Evolutionary conservation across 2,888 invertebrate genomes (phyloP).

Genomic region (Catocala fraxini): DNA sequence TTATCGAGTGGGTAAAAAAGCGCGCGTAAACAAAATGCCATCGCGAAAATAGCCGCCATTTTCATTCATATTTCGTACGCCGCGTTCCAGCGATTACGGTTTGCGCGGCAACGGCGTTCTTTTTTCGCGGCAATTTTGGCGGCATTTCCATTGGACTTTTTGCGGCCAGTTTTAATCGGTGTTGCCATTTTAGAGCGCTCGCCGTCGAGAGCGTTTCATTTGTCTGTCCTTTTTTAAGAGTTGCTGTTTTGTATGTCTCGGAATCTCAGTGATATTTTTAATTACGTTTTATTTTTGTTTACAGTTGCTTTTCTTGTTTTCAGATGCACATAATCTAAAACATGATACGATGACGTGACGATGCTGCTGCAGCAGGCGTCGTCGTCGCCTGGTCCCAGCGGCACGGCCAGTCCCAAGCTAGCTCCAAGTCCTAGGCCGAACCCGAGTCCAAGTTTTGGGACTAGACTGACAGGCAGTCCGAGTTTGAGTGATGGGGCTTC

Average conservation of each 20-base stretch:
- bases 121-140: slow-evolving; percentile 78
- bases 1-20: slow-evolving; percentile 54
- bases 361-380: slow-evolving; percentile 86
- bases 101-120: slow-evolving; percentile 67
- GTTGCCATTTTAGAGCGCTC: slow-evolving; percentile 74
- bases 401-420: slow-evolving; percentile 81
- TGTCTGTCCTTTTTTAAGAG: slow-evolving; percentile 58
- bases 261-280: slow-evolving; percentile 29
- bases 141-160: slow-evolving; percentile 74
- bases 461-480: slow-evolving; percentile 68
- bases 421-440: slow-evolving; percentile 72
- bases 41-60: slow-evolving; percentile 69
- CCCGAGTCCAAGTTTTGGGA: slow-evolving; percentile 49
- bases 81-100: slow-evolving; percentile 74
- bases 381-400: slow-evolving; percentile 84
- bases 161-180: slow-evolving; percentile 82
- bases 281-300: slow-evolving; percentile 30
- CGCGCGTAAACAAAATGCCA: slow-evolving; percentile 68
- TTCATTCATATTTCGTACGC: slow-evolving; percentile 75
- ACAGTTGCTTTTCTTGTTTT: slow-evolving; percentile 48
- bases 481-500: slow-evolving; percentile 60
- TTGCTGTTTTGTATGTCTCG: slow-evolving; percentile 47
- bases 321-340: slow-evolving; percentile 65
- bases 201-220: slow-evolving; percentile 65
- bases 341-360: slow-evolving; percentile 81